Evolutionary conservation across 1,140 invertebrate species (phyloP), one percentile per base, ranked within the genome.

Genomic region (Drosophila sucinea): DNA sequence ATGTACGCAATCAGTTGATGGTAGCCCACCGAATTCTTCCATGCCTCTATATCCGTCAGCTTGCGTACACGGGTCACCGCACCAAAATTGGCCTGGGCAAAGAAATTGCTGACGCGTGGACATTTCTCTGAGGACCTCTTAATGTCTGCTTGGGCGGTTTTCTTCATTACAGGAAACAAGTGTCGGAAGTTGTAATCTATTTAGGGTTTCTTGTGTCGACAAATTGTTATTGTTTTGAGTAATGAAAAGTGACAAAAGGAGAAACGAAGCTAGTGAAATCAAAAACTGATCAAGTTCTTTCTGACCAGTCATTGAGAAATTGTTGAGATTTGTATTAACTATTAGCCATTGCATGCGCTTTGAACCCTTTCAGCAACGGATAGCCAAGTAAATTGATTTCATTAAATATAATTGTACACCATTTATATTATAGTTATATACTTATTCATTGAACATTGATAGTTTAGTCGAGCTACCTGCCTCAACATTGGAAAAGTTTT

Each of bases 1-100:
- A 87, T 58, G 10, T 72, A 87, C 4, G 67, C 41, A 30, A 73
- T 56, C 27, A 87, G 62, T 0, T 68, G 58, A 2, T 66, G 41
- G n/a, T 72, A 80, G 6, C 76, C 73, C n/a, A 44, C 10, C 7
- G 82, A 86, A 0, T 3, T 41, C 0, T 64, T 69, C 79, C 72
- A 86, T 3, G 7, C 1, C 0, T 27, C 47, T 0, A 65, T 54
- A 30, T 86, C 83, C 17, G 54, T 2, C 3, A 11, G 47, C 23
- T 35, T 56, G n/a, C 7, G 32, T 4, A 67, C 44, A n/a, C 64
- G 63, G 11, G 41, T 10, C 38, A 64, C 4, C 0, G 70, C 57
- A 0, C 61, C 79, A 1, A 30, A 23, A 25, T 47, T 70, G 3
- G 10, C n/a, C 5, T 41, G 29, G 0, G 17, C 17, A 33, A 70